phyloP scores from a whole-genome alignment of 2,113 vertebrate genomes.

The Upupa epops region DNA sequence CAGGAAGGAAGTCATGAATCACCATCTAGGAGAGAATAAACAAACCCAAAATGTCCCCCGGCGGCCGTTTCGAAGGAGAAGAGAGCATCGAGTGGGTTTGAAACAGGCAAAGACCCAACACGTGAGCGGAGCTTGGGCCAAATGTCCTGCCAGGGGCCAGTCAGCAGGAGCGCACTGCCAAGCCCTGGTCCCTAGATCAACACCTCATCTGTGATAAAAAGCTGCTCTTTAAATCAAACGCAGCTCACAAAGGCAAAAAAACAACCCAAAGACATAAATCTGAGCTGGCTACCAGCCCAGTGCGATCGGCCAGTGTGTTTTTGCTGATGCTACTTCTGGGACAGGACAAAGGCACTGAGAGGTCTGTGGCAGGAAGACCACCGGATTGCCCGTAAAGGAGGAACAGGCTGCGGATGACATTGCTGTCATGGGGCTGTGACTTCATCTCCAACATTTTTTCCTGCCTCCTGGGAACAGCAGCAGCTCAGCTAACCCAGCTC shows the following conservation, averaged over 20 bases:
- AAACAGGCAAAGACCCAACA: not conserved
- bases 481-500: not conserved
- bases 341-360: constrained; percentile 8
- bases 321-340: constrained; percentile 57
- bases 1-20: not conserved
- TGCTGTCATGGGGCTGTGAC: not conserved
- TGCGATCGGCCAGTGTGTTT: constrained; percentile 8
- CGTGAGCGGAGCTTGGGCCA: not conserved
- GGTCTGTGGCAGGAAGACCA: constrained; percentile 8
- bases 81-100: not conserved
- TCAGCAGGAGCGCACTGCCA: constrained; percentile 34
- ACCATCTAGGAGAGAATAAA: not conserved
- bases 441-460: not conserved
- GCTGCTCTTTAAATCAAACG: constrained; percentile 59
- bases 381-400: constrained; percentile 24
- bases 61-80: constrained; percentile 9
- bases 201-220: constrained; percentile 19
- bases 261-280: constrained; percentile 19
- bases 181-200: constrained; percentile 26
- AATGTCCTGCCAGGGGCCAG: constrained; percentile 51
- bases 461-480: not conserved
- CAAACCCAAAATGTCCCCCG: not conserved
- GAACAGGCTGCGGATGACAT: not conserved
- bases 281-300: constrained; percentile 46
- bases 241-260: not conserved